Conservation (phyloP, 2,113 vertebrate species). For the Plestiodon gilberti region DNA sequence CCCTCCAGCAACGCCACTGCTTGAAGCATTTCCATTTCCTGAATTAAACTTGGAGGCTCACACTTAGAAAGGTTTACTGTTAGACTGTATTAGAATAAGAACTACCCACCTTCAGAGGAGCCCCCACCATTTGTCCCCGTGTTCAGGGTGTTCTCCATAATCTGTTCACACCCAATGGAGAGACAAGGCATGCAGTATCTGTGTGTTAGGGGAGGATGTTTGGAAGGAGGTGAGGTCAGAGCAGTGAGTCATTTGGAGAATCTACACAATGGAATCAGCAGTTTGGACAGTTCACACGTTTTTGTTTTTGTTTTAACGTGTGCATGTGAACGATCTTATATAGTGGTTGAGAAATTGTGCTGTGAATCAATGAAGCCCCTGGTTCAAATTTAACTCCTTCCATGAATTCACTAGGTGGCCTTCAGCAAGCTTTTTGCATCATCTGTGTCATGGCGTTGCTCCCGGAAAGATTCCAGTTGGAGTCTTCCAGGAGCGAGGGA, state of each 20-base stretch:
- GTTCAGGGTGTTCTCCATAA: too few relatives aligned
- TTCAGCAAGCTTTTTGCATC: too few relatives aligned
- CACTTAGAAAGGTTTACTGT: too few relatives aligned
- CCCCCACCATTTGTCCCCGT: too few relatives aligned
- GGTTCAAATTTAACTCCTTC: not conserved
- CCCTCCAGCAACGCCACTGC: too few relatives aligned
- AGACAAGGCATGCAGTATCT: not conserved
- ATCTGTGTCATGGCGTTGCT: too few relatives aligned
- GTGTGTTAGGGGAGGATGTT: not conserved
- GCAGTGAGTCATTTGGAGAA: not conserved
- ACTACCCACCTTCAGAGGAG: too few relatives aligned
- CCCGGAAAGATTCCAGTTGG: too few relatives aligned
- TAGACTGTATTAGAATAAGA: too few relatives aligned
- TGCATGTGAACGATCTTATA: not conserved
- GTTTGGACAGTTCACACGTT: not conserved
- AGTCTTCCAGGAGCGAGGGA: too few relatives aligned
- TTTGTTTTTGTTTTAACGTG: not conserved
- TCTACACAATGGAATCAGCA: not conserved
- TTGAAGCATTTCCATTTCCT: not conserved
- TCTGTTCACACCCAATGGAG: too few relatives aligned
- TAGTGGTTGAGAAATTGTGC: not conserved
- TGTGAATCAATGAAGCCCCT: not conserved
- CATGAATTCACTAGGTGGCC: too few relatives aligned
- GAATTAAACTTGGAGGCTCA: not conserved
- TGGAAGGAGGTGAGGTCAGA: not conserved